phyloP scores from a whole-genome alignment of 2,888 invertebrate genomes.

The Heliconius sara region DNA sequence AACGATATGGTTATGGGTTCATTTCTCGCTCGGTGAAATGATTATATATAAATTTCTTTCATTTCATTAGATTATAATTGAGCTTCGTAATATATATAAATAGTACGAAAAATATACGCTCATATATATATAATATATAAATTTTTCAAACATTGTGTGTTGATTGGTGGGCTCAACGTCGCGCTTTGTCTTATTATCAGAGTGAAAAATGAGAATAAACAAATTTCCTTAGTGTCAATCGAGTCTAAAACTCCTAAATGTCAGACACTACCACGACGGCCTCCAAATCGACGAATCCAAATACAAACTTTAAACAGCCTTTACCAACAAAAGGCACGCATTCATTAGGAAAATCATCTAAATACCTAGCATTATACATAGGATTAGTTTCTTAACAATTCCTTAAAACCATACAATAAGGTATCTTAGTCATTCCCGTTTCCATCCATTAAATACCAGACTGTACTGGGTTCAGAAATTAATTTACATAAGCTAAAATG shows the following conservation, averaged over 20 bases:
- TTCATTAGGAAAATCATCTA: background rate
- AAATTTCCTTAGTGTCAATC: background rate
- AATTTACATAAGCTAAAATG: constrained; percentile 77
- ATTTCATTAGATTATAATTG: no score
- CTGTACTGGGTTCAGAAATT: constrained; percentile 72
- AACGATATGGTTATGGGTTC: background rate
- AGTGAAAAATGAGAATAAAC: background rate
- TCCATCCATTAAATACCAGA: constrained; percentile 61
- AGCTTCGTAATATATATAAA: no score
- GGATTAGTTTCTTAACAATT: constrained; percentile 51
- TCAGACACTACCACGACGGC: background rate
- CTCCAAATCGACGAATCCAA: background rate
- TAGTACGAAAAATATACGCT: no score
- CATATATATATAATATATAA: no score
- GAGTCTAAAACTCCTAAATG: background rate
- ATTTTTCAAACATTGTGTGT: background rate
- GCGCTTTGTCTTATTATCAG: background rate
- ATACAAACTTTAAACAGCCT: background rate
- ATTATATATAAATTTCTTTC: no score
- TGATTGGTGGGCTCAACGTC: background rate
- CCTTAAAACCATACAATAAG: constrained; percentile 61
- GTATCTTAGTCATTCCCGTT: constrained; percentile 52
- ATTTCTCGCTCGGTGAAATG: background rate
- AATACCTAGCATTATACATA: constrained; percentile 41
- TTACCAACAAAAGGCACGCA: background rate